Percentiles rank a stretch among this genome's conserved stretches.
Evolutionary conservation across 2,113 vertebrate genomes (phyloP).

Genomic region (Empidonax traillii): DNA sequence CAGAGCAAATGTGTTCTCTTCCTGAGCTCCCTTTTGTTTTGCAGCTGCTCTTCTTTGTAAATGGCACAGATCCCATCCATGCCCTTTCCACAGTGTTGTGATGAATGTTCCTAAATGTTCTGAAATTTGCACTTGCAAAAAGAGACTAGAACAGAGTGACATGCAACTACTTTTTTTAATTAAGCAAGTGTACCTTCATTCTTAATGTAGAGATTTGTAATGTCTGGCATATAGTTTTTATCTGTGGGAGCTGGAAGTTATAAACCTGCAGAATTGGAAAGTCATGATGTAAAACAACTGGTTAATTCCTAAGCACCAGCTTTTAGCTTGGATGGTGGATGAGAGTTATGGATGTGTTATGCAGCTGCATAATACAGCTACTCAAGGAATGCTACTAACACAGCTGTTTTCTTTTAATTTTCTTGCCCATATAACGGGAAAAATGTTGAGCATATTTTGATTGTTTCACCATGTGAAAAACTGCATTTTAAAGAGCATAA

Average conservation of each 20-base stretch:
- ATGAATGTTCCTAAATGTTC: not conserved
- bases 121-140: not conserved
- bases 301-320: not conserved
- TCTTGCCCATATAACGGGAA: not conserved
- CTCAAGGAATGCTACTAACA: not conserved
- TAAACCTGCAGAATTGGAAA: not conserved
- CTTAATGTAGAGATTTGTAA: not conserved
- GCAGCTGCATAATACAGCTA: not conserved
- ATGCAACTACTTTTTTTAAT: not conserved
- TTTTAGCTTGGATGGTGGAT: not conserved
- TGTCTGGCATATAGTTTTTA: not conserved
- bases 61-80: not conserved
- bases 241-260: not conserved
- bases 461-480: not conserved
- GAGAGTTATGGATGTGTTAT: not conserved
- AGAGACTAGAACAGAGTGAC: not conserved
- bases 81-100: not conserved
- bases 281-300: not conserved
- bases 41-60: not conserved
- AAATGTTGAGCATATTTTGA: not conserved
- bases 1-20: not conserved
- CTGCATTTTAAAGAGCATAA: not conserved
- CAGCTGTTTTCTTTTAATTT: slow-evolving; percentile 24
- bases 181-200: not conserved
- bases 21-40: not conserved